A percentile compares a stretch with the other conserved stretches of the same genome.
These are phyloP conservation scores for Schizothorax lantsangensis DNA, from an alignment of 2,797 vertebrate species.

Conservation along the genomic window DNA sequence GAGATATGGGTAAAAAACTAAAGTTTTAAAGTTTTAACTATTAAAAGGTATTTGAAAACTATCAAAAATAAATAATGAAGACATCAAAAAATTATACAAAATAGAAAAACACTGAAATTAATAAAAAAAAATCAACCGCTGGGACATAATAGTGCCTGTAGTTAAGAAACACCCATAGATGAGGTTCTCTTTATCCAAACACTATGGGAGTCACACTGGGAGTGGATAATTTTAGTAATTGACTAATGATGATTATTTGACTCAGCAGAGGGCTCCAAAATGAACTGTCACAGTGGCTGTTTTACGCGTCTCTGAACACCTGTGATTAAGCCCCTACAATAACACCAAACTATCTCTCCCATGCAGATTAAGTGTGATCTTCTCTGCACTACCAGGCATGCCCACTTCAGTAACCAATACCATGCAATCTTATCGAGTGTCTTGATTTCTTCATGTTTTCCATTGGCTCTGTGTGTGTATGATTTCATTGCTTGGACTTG, in stretches of 20 bases:
- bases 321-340: conserved; percentile 46
- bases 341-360: conserved; percentile 54
- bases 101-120: neutral
- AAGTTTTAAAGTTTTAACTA: neutral
- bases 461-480: conserved; percentile 74
- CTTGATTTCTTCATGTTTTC: conserved; percentile 61
- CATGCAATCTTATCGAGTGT: conserved; percentile 73
- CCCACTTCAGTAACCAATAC: conserved; percentile 72
- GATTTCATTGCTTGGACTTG: conserved; percentile 71
- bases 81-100: neutral
- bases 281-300: conserved; percentile 42
- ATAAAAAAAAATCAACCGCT: neutral
- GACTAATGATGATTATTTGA: conserved; percentile 55
- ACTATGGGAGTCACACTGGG: conserved; percentile 49
- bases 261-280: conserved; percentile 53
- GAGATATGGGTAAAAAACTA: neutral
- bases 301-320: conserved; percentile 29
- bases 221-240: conserved; percentile 42
- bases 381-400: conserved; percentile 75
- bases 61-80: neutral
- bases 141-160: conserved; percentile 1
- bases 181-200: conserved; percentile 32
- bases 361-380: conserved; percentile 56
- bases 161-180: conserved; percentile 40
- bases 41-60: neutral